phyloP scores from a whole-genome alignment of 2,113 vertebrate genomes.

The Petroica traversi region DNA sequence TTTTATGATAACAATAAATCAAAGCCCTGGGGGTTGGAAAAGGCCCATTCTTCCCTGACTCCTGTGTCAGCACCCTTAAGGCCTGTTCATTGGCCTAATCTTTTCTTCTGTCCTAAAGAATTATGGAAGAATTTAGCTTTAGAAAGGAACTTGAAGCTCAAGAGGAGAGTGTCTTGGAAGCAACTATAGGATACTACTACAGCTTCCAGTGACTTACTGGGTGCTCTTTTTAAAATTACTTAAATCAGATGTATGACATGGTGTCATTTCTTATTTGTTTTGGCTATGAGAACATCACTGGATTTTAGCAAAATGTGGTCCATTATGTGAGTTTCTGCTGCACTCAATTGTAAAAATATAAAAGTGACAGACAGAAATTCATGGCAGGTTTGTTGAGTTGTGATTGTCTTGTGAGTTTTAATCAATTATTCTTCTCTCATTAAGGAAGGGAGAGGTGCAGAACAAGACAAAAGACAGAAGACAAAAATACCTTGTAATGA shows the following conservation, averaged over 20 bases:
- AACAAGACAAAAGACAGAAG: neutral
- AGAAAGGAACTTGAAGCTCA: neutral
- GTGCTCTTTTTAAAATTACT: neutral
- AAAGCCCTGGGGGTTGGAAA: neutral
- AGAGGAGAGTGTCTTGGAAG: neutral
- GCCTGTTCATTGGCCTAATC: neutral
- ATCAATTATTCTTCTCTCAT: neutral
- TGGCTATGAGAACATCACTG: neutral
- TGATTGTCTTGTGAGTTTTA: neutral
- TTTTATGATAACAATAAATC: neutral
- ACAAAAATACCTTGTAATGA: neutral
- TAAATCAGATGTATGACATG: neutral
- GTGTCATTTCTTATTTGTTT: neutral
- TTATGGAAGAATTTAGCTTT: neutral
- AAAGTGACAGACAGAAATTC: neutral
- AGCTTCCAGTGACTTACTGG: neutral
- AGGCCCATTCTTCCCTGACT: neutral
- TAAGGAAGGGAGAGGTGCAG: neutral
- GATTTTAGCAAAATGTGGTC: neutral
- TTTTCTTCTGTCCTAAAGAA: neutral
- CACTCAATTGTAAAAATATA: neutral
- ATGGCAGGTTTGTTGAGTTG: neutral
- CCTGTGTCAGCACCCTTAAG: neutral
- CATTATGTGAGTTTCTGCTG: neutral
- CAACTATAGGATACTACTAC: neutral